phyloP scores from a whole-genome alignment of 2,113 vertebrate genomes.

The Thunnus maccoyii region DNA sequence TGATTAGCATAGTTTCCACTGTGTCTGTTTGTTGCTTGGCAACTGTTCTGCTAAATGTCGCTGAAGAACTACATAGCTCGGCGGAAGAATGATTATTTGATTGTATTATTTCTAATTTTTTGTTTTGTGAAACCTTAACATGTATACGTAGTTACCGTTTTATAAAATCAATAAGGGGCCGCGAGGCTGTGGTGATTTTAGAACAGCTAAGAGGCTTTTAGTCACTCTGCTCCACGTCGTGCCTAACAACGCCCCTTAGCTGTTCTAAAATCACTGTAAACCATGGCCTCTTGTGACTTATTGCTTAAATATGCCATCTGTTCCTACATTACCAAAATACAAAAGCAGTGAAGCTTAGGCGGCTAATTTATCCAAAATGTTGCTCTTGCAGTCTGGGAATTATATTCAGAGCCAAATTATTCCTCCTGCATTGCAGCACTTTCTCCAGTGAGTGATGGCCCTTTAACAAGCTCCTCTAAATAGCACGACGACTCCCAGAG shows the following conservation, averaged over 20 bases:
- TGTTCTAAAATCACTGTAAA: too few relatives aligned
- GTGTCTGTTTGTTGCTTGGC: background rate
- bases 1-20: background rate
- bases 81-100: background rate
- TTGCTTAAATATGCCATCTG: conserved; percentile 51
- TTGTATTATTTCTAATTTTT: background rate
- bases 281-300: too few relatives aligned
- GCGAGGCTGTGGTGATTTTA: too few relatives aligned
- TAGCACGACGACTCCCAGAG: background rate
- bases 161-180: background rate
- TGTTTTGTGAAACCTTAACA: background rate
- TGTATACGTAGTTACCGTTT: background rate
- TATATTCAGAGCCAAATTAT: conserved; percentile 26
- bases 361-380: conserved; percentile 56
- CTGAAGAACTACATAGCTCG: background rate
- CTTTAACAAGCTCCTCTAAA: conserved; percentile 50
- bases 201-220: too few relatives aligned
- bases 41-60: background rate
- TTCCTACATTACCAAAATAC: conserved; percentile 20
- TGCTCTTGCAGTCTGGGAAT: conserved; percentile 47
- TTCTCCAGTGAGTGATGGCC: conserved; percentile 34
- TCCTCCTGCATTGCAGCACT: conserved; percentile 55
- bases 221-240: too few relatives aligned
- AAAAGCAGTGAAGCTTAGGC: conserved; percentile 45
- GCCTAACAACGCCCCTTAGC: too few relatives aligned